phyloP scores from a whole-genome alignment of 2,113 vertebrate species.

The Actenoides hombroni region DNA sequence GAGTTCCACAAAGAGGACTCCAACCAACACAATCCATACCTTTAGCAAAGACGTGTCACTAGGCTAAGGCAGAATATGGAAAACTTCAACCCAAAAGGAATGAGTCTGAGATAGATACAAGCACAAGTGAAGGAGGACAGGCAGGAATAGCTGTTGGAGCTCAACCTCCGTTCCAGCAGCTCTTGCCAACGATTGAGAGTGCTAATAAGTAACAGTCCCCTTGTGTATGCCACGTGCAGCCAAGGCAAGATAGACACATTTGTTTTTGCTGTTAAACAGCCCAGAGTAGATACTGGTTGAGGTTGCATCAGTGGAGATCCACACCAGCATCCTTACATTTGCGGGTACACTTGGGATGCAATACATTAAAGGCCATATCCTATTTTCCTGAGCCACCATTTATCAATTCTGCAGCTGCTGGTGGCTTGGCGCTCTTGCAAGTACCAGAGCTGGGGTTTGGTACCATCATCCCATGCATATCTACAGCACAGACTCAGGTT shows the following conservation, averaged over 20 bases:
- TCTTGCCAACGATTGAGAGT: background rate
- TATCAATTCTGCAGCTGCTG: background rate
- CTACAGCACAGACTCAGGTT: background rate
- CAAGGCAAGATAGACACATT: background rate
- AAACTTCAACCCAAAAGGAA: slow-evolving; percentile 20
- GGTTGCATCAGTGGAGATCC: background rate
- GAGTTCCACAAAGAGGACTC: background rate
- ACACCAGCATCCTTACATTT: background rate
- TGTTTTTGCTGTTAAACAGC: background rate
- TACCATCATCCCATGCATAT: background rate
- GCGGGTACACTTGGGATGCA: background rate
- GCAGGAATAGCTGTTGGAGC: slow-evolving; percentile 41
- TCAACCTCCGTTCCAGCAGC: slow-evolving; percentile 12
- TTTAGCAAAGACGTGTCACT: background rate
- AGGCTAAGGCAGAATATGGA: background rate
- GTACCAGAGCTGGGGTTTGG: background rate
- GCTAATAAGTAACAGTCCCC: slow-evolving; percentile 42
- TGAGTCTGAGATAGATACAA: background rate
- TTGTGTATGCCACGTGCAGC: background rate
- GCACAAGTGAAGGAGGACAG: slow-evolving; percentile 11
- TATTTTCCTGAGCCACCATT: background rate
- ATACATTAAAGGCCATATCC: accelerated
- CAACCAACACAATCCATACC: background rate
- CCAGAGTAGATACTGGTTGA: background rate
- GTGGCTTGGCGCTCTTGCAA: background rate